Percentiles rank a stretch among this genome's conserved stretches.
phyloP scores from a whole-genome alignment of 2,888 invertebrate genomes.

The Orthosia incerta region DNA sequence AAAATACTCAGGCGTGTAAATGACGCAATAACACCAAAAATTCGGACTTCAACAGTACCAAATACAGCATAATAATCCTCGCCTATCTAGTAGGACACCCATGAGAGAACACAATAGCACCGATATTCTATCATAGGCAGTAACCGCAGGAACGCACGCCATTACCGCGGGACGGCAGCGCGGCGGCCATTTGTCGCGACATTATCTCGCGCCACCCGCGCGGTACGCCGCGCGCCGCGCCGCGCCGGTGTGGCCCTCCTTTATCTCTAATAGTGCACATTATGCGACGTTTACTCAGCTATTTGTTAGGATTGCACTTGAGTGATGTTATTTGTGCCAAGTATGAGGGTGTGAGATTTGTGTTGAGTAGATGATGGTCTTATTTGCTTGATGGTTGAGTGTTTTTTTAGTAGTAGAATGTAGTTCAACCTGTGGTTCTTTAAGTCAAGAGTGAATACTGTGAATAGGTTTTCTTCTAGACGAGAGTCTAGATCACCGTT shows the following conservation, averaged over 20 bases:
- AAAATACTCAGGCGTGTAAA: not conserved
- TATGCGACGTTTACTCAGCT: slow-evolving; percentile 52
- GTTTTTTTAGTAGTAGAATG: not conserved
- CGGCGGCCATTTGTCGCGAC: slow-evolving; percentile 69
- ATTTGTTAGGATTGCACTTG: slow-evolving; percentile 56
- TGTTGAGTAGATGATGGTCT: slow-evolving; percentile 18
- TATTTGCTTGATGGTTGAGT: not conserved
- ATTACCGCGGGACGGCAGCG: slow-evolving; percentile 62
- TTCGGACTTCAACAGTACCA: not conserved
- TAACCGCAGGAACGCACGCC: slow-evolving; percentile 48
- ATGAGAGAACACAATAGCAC: slow-evolving; percentile 32
- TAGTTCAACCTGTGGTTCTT: not conserved
- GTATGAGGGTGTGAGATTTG: slow-evolving; percentile 19
- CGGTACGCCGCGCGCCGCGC: slow-evolving; percentile 24
- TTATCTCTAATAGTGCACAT: slow-evolving; percentile 68
- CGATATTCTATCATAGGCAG: slow-evolving; percentile 49
- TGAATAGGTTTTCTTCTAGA: too few relatives aligned
- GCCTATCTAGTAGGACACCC: slow-evolving; percentile 21
- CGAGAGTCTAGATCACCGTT: too few relatives aligned
- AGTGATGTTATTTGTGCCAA: slow-evolving; percentile 42
- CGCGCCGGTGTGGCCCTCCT: slow-evolving; percentile 49
- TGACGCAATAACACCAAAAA: not conserved
- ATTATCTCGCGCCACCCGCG: slow-evolving; percentile 60
- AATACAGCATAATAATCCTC: not conserved
- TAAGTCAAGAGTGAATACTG: too few relatives aligned